phyloP scores from a whole-genome alignment of 2,113 vertebrate genomes.

The Odocoileus hemionus region DNA sequence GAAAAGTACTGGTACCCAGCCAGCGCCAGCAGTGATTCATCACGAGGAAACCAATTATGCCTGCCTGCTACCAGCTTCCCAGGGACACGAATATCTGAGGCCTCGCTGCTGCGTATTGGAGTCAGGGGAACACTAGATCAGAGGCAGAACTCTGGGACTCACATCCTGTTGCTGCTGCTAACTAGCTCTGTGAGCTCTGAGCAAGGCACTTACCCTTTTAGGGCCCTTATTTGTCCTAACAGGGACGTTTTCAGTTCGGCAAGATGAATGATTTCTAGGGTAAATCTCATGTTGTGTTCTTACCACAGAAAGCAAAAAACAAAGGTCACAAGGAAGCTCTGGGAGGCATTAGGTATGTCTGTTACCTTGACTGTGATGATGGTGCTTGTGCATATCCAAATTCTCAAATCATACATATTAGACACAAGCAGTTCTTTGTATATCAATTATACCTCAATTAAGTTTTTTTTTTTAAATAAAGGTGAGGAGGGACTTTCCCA shows the following conservation, averaged over 20 bases:
- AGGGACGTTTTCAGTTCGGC: background rate
- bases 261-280: background rate
- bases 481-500: background rate
- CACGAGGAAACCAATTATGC: background rate
- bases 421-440: background rate
- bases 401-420: background rate
- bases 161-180: background rate
- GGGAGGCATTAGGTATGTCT: background rate
- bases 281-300: background rate
- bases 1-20: background rate
- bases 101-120: background rate
- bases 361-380: background rate
- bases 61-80: background rate
- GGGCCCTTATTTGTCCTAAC: background rate
- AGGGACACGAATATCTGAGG: background rate
- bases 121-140: background rate
- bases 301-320: background rate
- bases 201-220: background rate
- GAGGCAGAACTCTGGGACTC: background rate
- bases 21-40: background rate
- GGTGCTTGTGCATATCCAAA: background rate
- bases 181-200: background rate
- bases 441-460: background rate
- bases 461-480: background rate
- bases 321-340: background rate